Evolutionary conservation across 2,888 invertebrate species (phyloP).

Genomic region (Lathronympha strigana): DNA sequence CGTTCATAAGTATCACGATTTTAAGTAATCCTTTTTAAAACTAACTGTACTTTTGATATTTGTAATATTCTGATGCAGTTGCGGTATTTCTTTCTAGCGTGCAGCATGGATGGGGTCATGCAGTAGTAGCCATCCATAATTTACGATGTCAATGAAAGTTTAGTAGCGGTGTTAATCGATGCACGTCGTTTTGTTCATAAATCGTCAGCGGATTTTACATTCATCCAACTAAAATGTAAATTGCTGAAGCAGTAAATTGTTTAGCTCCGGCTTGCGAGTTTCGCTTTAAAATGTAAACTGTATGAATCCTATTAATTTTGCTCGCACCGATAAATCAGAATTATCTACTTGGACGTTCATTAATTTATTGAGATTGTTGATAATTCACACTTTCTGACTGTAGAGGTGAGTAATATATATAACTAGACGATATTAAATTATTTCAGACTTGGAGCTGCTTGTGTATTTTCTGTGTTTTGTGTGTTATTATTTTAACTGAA

Average conservation of each 20-base stretch:
- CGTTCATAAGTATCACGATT: no score
- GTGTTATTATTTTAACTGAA: no score
- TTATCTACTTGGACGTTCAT: slow-evolving; percentile 19
- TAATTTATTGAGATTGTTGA: slow-evolving; percentile 17
- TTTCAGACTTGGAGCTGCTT: no score
- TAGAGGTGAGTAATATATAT: background rate
- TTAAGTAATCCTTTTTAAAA: no score
- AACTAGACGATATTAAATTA: background rate
- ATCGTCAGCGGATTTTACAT: slow-evolving; percentile 24
- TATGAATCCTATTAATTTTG: slow-evolving; percentile 16
- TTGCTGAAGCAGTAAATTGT: slow-evolving; percentile 26
- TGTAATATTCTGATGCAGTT: background rate
- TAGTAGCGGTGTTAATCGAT: slow-evolving; percentile 43
- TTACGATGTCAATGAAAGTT: slow-evolving; percentile 62
- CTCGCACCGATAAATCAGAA: slow-evolving; percentile 23
- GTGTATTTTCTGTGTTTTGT: background rate
- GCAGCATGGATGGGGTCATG: slow-evolving; percentile 63
- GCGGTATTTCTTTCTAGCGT: slow-evolving; percentile 4
- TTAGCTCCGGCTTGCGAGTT: slow-evolving; percentile 21
- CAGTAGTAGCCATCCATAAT: slow-evolving; percentile 56
- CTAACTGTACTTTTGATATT: background rate
- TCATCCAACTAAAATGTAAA: slow-evolving; percentile 26
- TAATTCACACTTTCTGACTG: slow-evolving; percentile 4
- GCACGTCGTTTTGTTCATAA: slow-evolving; percentile 35
- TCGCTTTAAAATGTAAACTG: slow-evolving; percentile 17